Evolutionary conservation across 1,140 invertebrate genomes (phyloP), one percentile per base, ranked within the genome.

Genomic region (Thalassaphorura encarpata): DNA sequence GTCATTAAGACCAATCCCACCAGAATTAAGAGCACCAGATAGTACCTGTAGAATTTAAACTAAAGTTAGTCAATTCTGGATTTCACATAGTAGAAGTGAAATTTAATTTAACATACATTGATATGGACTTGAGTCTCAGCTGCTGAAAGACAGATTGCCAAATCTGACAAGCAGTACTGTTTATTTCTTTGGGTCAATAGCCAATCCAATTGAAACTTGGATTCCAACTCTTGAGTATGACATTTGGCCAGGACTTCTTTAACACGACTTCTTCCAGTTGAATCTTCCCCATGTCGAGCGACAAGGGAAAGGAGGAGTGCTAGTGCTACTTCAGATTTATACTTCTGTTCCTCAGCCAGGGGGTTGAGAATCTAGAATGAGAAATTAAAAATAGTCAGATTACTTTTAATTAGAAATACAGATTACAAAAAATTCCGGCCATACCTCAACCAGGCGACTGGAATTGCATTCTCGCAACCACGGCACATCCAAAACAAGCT

Each of bases 391-490:
- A 45, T 23, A 11, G n/a, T n/a, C 11, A 11, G 33, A 36, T 36
- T n/a, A 36, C 11, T 8, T 51, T 51, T 29, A 18, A 27, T 6
- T 27, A 54, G 39, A 45, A n/a, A n/a, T 40, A 26, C 11, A 28
- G 13, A 29, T n/a, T 28, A 43, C 8, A 6, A 6, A 31, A 23
- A 46, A 19, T 21, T 28, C 42, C 19, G 19, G 42, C 19, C 19
- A 8, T 40, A 61, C 58, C 55, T 58, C 40, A 28, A 46, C 19
- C 24, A 60, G 55, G 23, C 48, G 29, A 40, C 40, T 45, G n/a
- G 24, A 48, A 21, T 61, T 56, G 40, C 56, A 54, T 29, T 65
- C 63, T 29, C 63, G n/a, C n/a, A 65, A 36, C 18, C 59, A 53
- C 5, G 59, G 58, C 18, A 56, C 51, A 1, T 62, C 27, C 13